A percentile compares a stretch with the other conserved stretches of the same genome.
phyloP scores from a whole-genome alignment of 2,113 vertebrate genomes.

The Chauna torquata region DNA sequence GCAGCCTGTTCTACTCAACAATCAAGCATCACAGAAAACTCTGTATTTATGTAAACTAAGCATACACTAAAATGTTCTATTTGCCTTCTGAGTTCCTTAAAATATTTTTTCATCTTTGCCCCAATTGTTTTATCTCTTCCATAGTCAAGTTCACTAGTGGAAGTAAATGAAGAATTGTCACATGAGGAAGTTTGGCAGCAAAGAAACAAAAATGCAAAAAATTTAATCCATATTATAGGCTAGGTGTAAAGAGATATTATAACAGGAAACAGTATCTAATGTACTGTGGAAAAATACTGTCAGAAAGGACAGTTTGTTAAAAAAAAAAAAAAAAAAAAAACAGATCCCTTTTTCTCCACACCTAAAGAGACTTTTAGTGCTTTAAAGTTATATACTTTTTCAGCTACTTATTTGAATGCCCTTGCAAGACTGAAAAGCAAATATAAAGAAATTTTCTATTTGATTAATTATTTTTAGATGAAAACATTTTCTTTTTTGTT shows the following conservation, averaged over 20 bases:
- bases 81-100: neutral
- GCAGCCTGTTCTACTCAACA: neutral
- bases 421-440: neutral
- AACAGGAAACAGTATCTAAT: conserved; percentile 7
- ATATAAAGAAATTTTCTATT: neutral
- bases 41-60: neutral
- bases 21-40: neutral
- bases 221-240: conserved; percentile 24
- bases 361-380: neutral
- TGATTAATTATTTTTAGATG: neutral
- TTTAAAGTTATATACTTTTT: neutral
- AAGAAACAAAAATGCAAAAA: conserved; percentile 18
- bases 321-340: neutral
- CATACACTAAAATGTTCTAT: neutral
- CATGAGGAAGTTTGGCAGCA: neutral
- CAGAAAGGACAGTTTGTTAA: conserved; percentile 1
- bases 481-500: neutral
- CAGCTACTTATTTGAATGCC: neutral
- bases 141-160: neutral
- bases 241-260: neutral
- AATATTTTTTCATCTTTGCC: neutral
- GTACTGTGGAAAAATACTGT: conserved; percentile 18
- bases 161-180: neutral
- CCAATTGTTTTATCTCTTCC: neutral
- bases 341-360: neutral